Percentiles rank a stretch among this genome's conserved stretches.
phyloP scores from a whole-genome alignment of 2,113 vertebrate species.

The Thamnophis sirtalis region DNA sequence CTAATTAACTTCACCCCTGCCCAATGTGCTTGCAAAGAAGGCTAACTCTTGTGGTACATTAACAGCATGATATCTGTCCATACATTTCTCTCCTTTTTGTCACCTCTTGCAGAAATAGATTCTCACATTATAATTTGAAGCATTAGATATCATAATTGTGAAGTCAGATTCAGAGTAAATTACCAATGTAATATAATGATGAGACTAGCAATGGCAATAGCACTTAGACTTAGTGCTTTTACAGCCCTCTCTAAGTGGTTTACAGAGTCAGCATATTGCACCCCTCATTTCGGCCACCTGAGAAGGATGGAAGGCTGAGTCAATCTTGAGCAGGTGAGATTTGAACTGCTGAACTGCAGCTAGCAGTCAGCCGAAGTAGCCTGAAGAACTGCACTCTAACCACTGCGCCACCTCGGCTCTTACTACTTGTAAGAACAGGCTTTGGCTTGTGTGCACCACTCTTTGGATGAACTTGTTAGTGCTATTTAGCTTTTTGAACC shows the following conservation, averaged over 20 bases:
- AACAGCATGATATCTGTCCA: constrained; percentile 16
- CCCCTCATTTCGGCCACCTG: too few species aligned
- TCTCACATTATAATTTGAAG: not conserved
- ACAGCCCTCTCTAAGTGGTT: too few species aligned
- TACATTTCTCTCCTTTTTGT: not conserved
- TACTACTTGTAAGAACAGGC: not conserved
- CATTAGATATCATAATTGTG: not conserved
- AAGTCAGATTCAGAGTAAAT: not conserved
- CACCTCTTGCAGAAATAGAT: not conserved
- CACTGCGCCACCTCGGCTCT: too few species aligned
- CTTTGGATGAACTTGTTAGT: not conserved
- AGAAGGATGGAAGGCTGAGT: too few species aligned
- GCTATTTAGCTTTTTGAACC: not conserved
- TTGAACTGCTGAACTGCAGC: too few species aligned
- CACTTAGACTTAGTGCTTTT: too few species aligned
- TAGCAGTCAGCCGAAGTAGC: too few species aligned
- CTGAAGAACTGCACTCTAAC: too few species aligned
- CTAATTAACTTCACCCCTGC: constrained; percentile 21
- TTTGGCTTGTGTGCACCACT: not conserved
- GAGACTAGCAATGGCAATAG: not conserved
- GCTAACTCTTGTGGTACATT: not conserved
- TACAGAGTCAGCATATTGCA: too few species aligned
- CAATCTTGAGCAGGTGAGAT: too few species aligned
- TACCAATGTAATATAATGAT: not conserved
- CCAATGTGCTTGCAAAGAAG: not conserved